phyloP scores from a whole-genome alignment of 2,797 vertebrate genomes.

The Myotis vivesi region DNA sequence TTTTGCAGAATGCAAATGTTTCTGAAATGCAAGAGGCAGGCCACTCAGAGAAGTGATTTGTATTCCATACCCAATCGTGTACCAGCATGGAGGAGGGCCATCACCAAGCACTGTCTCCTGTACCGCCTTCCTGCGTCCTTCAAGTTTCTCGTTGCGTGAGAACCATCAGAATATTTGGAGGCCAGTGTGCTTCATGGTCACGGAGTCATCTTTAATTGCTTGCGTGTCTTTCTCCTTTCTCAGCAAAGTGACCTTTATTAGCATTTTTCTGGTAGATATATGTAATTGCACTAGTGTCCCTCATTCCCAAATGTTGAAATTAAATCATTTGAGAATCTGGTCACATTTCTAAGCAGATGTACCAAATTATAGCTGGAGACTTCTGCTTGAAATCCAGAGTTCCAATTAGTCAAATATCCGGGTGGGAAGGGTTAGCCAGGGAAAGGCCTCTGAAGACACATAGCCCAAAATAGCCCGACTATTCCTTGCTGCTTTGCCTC shows the following conservation, averaged over 20 bases:
- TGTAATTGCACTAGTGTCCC: slow-evolving; percentile 80
- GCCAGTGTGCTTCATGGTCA: slow-evolving; percentile 43
- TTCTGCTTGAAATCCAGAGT: slow-evolving; percentile 75
- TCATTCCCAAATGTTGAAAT: slow-evolving; percentile 83
- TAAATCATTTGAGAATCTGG: slow-evolving; percentile 81
- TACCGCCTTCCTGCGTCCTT: not conserved
- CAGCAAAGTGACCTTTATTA: slow-evolving; percentile 78
- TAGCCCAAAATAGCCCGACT: slow-evolving; percentile 54
- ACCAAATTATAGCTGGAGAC: slow-evolving; percentile 80
- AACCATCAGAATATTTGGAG: slow-evolving; percentile 72
- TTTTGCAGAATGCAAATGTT: not conserved
- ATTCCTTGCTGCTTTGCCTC: slow-evolving; percentile 54
- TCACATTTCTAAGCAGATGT: slow-evolving; percentile 83
- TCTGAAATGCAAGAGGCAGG: not conserved
- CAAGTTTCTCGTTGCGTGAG: slow-evolving; percentile 44
- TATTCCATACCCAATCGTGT: not conserved
- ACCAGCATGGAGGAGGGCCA: not conserved
- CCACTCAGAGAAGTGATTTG: not conserved
- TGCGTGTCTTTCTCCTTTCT: slow-evolving; percentile 63
- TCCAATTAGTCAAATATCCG: slow-evolving; percentile 75
- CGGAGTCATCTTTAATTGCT: slow-evolving; percentile 62
- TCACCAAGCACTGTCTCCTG: not conserved
- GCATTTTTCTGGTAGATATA: slow-evolving; percentile 79
- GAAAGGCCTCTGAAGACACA: slow-evolving; percentile 67
- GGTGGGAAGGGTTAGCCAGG: slow-evolving; percentile 46